Evolutionary conservation across 2,888 invertebrate species (phyloP).

Genomic region (Trachelus stipa): DNA sequence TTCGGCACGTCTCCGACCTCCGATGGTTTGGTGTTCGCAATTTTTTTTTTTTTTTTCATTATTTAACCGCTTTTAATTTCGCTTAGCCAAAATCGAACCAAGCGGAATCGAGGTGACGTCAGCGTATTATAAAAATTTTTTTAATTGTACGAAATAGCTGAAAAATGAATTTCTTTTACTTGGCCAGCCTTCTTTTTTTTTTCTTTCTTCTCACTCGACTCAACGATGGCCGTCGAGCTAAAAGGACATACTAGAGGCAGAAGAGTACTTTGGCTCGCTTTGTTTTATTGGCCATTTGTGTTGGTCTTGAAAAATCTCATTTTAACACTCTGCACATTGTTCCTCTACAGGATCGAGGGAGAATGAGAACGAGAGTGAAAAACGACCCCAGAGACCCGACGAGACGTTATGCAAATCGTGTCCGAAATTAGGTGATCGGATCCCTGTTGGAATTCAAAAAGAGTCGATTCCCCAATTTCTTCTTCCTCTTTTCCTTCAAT

Average conservation of each 20-base stretch:
- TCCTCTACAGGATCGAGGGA: not conserved
- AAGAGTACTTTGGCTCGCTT: slow-evolving; percentile 48
- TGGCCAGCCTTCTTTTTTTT: not conserved
- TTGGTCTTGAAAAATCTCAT: slow-evolving; percentile 4
- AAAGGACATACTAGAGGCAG: slow-evolving; percentile 40
- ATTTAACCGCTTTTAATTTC: not conserved
- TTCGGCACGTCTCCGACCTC: not conserved
- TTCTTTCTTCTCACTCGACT: slow-evolving; percentile 10
- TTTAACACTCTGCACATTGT: not conserved
- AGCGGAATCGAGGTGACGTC: not conserved
- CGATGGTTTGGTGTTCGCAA: not conserved
- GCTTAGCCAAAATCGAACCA: not conserved
- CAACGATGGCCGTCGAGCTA: slow-evolving; percentile 44
- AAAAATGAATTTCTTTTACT: not conserved
- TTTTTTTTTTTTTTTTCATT: not conserved
- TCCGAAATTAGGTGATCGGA: not conserved
- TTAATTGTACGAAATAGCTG: not conserved
- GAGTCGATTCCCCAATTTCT: not conserved
- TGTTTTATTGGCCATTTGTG: slow-evolving; percentile 39
- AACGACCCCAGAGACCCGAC: not conserved
- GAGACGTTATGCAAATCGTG: not conserved
- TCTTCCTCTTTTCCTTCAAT: not conserved
- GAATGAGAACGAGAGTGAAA: not conserved
- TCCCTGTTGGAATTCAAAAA: not conserved
- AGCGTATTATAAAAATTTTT: not conserved